These are phyloP conservation scores for Venusia cambrica DNA, from an alignment of 2,888 invertebrate genomes.

Conservation along the genomic window DNA sequence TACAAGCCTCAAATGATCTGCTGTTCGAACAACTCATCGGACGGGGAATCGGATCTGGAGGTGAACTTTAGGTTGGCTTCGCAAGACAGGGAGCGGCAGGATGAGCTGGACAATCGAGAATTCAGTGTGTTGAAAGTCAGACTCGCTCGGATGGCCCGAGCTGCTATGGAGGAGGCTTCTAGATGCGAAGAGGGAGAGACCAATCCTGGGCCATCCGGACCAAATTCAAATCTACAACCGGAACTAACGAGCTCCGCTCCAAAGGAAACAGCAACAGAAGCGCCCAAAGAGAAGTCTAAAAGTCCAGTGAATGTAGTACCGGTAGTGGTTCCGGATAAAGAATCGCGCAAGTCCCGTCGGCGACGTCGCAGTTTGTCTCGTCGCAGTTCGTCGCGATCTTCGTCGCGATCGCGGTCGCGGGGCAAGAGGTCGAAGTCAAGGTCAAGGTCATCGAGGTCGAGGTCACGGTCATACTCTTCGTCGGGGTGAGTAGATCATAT, in stretches of 20 bases:
- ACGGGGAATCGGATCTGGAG: conserved; percentile 34
- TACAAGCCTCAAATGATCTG: conserved; percentile 74
- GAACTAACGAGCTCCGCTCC: neutral
- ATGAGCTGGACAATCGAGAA: conserved; percentile 83
- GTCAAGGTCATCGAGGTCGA: conserved; percentile 42
- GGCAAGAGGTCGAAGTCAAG: conserved; percentile 40
- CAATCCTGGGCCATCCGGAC: neutral
- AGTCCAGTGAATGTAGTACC: conserved; percentile 29
- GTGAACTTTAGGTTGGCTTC: conserved; percentile 72
- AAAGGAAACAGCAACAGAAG: conserved; percentile 5
- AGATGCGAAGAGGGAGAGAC: too few relatives aligned
- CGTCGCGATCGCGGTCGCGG: conserved; percentile 44
- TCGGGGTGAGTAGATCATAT: conserved; percentile 63
- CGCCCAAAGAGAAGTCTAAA: conserved; percentile 20
- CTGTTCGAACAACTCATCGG: conserved; percentile 78
- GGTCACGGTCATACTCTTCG: conserved; percentile 75
- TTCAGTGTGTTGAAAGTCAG: conserved; percentile 84
- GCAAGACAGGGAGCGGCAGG: conserved; percentile 75
- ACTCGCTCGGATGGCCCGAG: conserved; percentile 79
- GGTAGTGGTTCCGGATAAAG: conserved; percentile 22
- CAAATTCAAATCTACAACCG: conserved; percentile 5
- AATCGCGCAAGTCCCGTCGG: conserved; percentile 43
- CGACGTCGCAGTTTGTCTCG: conserved; percentile 40
- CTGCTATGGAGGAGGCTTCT: too few relatives aligned
- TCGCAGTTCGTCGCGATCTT: conserved; percentile 57